Base-by-base conservation (phyloP, 2,888 invertebrate genomes). In the Hoplodrina ambigua region DNA sequence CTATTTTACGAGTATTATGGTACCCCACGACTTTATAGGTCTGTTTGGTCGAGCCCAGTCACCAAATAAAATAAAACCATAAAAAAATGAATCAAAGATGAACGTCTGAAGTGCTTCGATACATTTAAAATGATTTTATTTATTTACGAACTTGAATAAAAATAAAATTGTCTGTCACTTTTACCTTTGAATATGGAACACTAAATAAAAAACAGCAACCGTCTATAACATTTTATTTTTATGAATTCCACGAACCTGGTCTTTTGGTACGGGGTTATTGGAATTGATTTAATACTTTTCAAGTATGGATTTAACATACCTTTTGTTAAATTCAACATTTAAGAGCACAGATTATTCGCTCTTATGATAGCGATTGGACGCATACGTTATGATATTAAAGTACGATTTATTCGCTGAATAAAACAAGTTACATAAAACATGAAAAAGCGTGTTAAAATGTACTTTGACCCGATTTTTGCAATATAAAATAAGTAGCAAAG, bases 81-180 rank as follows among this genome's bases (percentile, higher is more conserved):
- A 49, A 55, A 72, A n/a, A 52, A 56, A 52, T 65, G 15, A 60
- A 73, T 33, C 56, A 57, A 46, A 49, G 37, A 66, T 56, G 30
- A 41, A 15, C 37, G 41, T 25, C 41, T 41, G 41, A 17, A 15
- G 41, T 15, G 30, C 7, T 17, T 6, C 33, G 15, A 33, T 55
- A 33, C 25, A 55, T 69, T 59, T 49, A 30, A 49, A 41, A 69
- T 59, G n/a, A 44, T 44, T 44, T 46, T 17, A 46, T 69, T 41
- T 60, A 46, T 70, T 60, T 59, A 54, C 33, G 30, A 19, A 46
- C 17, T 49, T 1, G 8, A 49, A 69, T 53, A 44, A 25, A 60
- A 50, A 25, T 25, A 44, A 20, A 60, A 61, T 33, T 15, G 15
- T 46, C 3, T n/a, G 15, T 69, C 46, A 41, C 17, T 46, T 57